phyloP scores from a whole-genome alignment of 2,888 invertebrate genomes.

The Oscheius myriophilus region DNA sequence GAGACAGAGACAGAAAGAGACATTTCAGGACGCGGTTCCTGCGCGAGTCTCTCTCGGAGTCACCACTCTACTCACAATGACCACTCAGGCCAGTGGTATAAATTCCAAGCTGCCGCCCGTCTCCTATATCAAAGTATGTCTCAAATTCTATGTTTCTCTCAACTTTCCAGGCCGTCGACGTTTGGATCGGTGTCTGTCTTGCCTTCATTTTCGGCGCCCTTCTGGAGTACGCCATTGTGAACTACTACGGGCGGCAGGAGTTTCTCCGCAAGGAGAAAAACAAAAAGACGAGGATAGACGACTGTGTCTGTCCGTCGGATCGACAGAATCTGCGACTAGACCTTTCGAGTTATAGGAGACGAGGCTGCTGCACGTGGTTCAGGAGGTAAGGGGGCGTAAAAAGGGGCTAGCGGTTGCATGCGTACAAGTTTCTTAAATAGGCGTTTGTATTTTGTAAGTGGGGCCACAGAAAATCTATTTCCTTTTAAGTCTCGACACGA shows the following conservation, averaged over 20 bases:
- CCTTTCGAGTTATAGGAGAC: conserved; percentile 53
- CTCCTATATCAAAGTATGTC: conserved; percentile 62
- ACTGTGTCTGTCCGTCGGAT: conserved; percentile 67
- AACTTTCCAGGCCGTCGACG: conserved; percentile 75
- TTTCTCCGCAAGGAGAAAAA: conserved; percentile 65
- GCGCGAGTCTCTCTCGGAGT: conserved; percentile 70
- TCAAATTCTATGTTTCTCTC: background rate
- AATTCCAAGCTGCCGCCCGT: conserved; percentile 75
- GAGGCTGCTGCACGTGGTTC: conserved; percentile 30
- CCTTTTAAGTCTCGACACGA: no score
- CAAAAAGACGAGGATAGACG: conserved; percentile 61
- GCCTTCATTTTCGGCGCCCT: conserved; percentile 97
- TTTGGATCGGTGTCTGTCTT: conserved; percentile 77
- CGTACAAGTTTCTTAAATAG: no score
- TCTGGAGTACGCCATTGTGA: conserved; percentile 95
- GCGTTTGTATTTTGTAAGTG: no score
- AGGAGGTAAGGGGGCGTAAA: conserved; percentile 19
- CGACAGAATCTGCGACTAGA: conserved; percentile 59
- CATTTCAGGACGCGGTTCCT: conserved; percentile 65
- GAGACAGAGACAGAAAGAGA: no score
- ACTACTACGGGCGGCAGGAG: conserved; percentile 81
- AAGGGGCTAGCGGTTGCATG: no score
- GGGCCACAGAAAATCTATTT: no score
- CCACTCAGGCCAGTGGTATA: conserved; percentile 75
- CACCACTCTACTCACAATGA: conserved; percentile 68